Base-by-base conservation (phyloP, 2,113 vertebrate genomes). In the Semicossyphus pulcher region DNA sequence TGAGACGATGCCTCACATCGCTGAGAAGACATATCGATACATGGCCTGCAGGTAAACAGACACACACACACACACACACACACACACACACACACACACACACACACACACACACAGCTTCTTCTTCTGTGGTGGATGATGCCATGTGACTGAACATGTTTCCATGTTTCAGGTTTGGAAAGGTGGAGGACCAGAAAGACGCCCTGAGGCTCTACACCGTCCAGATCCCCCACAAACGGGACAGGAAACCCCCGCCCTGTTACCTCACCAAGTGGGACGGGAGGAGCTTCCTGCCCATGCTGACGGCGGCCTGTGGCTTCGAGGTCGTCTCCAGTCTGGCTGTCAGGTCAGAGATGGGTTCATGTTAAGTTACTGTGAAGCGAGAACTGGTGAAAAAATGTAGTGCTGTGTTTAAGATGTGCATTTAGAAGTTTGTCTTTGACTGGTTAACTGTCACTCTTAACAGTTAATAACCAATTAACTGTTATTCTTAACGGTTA, bases 241-340 rank as follows among this genome's bases (percentile, higher is more conserved):
- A 96, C 49, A 94, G 97, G 7, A 96, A 93, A 11, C 96, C 95
- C 0, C 95, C 92, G 0, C 95, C 95, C 1, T 98, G 97, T 90
- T 99, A 97, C 94, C 92, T 99, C 86, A 98, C 97, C 58, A 98
- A 98, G 88, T 99, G 97, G 97, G 97, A 99, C 0, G 96, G 95
- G 18, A 92, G 88, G 41, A 95, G 91, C 72, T 97, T 97, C 76
- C 82, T 99, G 77, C 96, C 97, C 0, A 94, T 99, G 86, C 94
- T 96, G 68, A 98, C 95, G 0, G 93, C 92, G 64, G 67, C 96
- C 34, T 99, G 97, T n/a, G 97, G 97, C 62, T 87, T 80, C 0
- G 97, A 99, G 86, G 97, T 97, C 34, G 72, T 98, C 68, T 98
- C 97, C 78, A 95, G 94, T 84, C 89, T 99, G 64, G 93, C 94